These are phyloP conservation scores for Argya squamiceps DNA, from an alignment of 2,797 vertebrate genomes.

Conservation along the genomic window DNA sequence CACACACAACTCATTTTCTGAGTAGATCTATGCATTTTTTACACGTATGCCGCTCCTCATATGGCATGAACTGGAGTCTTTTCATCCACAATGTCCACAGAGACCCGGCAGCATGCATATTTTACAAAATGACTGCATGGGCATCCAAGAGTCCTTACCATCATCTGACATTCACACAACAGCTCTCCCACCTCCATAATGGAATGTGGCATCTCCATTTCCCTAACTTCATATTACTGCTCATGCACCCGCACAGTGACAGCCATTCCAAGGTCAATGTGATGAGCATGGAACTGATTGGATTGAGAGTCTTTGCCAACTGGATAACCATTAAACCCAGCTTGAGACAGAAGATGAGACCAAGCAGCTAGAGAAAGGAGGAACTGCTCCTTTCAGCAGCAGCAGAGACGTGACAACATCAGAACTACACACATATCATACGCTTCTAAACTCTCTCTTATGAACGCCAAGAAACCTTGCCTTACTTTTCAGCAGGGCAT, in stretches of 20 bases:
- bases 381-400: neutral
- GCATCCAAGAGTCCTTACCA: neutral
- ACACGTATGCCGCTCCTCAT: neutral
- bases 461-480: neutral
- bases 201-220: neutral
- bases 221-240: neutral
- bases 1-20: neutral
- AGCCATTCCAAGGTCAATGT: neutral
- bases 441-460: neutral
- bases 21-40: neutral
- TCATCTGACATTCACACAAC: neutral
- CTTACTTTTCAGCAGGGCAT: neutral
- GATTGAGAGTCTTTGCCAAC: neutral
- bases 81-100: neutral
- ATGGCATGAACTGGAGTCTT: neutral
- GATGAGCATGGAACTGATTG: neutral
- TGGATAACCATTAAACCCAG: neutral
- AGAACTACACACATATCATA: neutral
- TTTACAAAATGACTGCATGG: neutral
- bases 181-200: neutral
- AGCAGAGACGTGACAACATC: neutral
- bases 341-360: neutral
- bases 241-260: neutral
- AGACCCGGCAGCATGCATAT: neutral
- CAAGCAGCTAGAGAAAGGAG: neutral